Evolutionary conservation across 1,140 invertebrate genomes (phyloP), one percentile per base, ranked within the genome.

Genomic region (Drosophila pallidifrons): DNA sequence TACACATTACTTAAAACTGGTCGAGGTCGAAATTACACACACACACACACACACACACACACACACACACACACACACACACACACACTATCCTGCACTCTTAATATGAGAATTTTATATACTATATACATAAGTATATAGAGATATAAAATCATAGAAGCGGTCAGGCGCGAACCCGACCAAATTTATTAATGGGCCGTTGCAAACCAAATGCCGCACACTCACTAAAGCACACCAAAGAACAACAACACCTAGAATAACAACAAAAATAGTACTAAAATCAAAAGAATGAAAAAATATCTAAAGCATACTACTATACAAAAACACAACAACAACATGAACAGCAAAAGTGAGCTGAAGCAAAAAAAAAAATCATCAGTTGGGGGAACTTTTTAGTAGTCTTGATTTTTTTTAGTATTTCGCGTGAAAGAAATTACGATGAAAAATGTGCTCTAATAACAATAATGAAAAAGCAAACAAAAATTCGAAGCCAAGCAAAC

Each of bases 371-470:
- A 25, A 25, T 25, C 20, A 25, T 20, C 46, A 67, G 73, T 55
- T 35, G 38, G 70, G 25, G 54, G 51, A 41, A 59, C 51, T 79
- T 87, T 86, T 79, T 82, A 77, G 82, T 82, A 76, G 71, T 79
- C 82, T 77, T 81, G 61, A 52, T 79, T 83, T 87, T 85, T 83
- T 85, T 86, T 86, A 87, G 71, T 86, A 86, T 86, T 86, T 86
- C 82, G 82, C 82, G 82, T 87, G 82, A 86, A 86, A 73, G 82
- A 86, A 85, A 86, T 86, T 86, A 86, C 82, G 82, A 79, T 82
- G 82, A 86, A 86, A 87, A 86, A 86, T 86, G 82, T 86, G 82
- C 82, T 86, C 82, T 86, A 86, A 86, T 86, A 86, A 86, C 82
- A 86, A 86, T 86, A 87, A 86, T 87, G 79, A 82, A 86, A 79